These are phyloP conservation scores for Clarias pachynema DNA, from an alignment of 2,797 vertebrate genomes.

Conservation along the genomic window DNA sequence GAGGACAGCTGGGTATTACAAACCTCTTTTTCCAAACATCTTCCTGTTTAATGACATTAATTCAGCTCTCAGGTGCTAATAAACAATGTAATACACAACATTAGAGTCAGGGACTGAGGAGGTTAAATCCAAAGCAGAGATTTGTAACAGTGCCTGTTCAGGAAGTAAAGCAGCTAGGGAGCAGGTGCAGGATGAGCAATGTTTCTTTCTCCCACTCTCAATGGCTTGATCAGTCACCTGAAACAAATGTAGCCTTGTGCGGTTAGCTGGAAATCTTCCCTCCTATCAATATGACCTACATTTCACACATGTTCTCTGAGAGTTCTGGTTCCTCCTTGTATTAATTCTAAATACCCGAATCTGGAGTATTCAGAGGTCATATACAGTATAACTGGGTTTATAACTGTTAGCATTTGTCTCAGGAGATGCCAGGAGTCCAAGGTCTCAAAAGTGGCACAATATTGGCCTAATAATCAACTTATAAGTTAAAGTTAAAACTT, in stretches of 20 bases:
- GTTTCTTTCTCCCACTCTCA: slow-evolving; percentile 8
- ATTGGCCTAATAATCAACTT: background rate
- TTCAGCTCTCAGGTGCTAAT: too few species aligned
- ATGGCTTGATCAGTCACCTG: slow-evolving; percentile 29
- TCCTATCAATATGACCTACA: slow-evolving; percentile 19
- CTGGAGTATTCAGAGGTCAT: background rate
- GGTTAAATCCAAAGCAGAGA: background rate
- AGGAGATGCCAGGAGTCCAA: background rate
- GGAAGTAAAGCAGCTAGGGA: background rate
- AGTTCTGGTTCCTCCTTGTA: background rate
- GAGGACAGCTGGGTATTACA: too few species aligned
- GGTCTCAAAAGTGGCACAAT: background rate
- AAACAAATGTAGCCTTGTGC: slow-evolving; percentile 11
- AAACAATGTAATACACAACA: too few species aligned
- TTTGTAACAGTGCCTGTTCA: background rate
- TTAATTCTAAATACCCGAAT: background rate
- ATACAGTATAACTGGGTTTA: background rate
- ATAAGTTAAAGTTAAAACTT: background rate
- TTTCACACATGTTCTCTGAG: background rate
- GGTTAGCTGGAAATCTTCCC: slow-evolving; percentile 7
- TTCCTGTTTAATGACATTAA: too few species aligned
- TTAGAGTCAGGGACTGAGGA: too few species aligned
- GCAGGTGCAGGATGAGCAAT: slow-evolving; percentile 34
- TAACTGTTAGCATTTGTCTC: background rate
- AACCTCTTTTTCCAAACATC: too few species aligned